These are phyloP conservation scores for Yoshiicerus persimilis DNA, from an alignment of 1,140 invertebrate species.

Conservation along the genomic window DNA sequence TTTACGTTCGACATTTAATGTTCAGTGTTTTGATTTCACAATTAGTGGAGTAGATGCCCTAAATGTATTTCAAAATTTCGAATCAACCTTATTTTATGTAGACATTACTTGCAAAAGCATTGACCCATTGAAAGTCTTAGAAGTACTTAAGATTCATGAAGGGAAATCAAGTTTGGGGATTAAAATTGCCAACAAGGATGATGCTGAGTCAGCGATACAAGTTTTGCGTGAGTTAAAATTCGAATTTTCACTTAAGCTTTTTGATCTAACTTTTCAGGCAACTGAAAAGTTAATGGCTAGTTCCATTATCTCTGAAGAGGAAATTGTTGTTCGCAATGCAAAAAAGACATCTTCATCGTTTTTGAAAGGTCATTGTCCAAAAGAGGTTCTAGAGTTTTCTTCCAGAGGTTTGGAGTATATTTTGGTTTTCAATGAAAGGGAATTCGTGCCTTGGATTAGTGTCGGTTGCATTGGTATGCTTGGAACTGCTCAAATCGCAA, in stretches of 20 bases:
- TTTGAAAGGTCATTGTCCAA: not conserved
- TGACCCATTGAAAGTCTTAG: no score
- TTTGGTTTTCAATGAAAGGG: not conserved
- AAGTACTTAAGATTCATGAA: not conserved
- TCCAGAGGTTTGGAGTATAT: not conserved
- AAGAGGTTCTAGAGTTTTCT: not conserved
- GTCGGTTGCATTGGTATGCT: not conserved
- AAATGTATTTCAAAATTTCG: not conserved
- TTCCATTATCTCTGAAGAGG: not conserved
- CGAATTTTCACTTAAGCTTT: not conserved
- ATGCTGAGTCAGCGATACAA: not conserved
- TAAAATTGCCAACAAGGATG: not conserved
- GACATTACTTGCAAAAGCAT: not conserved
- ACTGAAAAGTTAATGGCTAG: not conserved
- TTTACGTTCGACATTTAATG: not conserved
- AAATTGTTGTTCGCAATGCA: not conserved
- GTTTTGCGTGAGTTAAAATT: not conserved
- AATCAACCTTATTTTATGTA: not conserved
- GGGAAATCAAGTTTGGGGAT: not conserved
- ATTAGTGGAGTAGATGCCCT: not conserved
- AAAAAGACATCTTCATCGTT: not conserved
- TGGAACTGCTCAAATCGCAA: not conserved
- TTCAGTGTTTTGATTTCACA: not conserved
- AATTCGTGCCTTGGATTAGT: not conserved
- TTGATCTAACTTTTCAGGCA: not conserved